Percentiles rank a stretch among this genome's conserved stretches.
These are phyloP conservation scores for Alligator mississippiensis DNA, from an alignment of 2,113 vertebrate species.

Conservation along the genomic window DNA sequence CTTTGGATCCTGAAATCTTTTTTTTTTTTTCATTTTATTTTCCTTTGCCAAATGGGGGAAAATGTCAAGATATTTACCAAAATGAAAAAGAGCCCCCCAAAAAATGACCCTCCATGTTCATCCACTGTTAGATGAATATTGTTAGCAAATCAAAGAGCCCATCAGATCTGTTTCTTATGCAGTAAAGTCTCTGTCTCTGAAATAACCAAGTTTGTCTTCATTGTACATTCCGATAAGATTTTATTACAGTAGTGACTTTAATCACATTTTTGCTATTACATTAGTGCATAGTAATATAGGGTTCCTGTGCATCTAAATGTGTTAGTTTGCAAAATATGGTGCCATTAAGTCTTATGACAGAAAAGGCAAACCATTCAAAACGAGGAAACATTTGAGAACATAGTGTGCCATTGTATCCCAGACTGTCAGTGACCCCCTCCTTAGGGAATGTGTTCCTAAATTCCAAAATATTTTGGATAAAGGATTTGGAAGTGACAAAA, in stretches of 20 bases:
- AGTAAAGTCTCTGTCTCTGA: slow-evolving; percentile 71
- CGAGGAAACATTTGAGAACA: background rate
- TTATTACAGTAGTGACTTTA: slow-evolving; percentile 74
- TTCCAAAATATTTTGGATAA: background rate
- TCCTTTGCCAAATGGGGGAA: slow-evolving; percentile 27
- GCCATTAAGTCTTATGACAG: slow-evolving; percentile 66
- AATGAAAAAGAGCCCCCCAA: background rate
- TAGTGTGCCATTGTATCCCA: background rate
- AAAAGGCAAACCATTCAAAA: background rate
- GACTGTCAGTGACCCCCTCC: background rate
- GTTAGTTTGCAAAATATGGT: slow-evolving; percentile 64
- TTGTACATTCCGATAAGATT: slow-evolving; percentile 75
- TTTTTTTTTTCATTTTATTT: slow-evolving; percentile 47
- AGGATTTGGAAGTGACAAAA: background rate
- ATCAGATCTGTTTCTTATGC: slow-evolving; percentile 70
- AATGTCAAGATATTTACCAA: background rate
- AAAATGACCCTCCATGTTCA: slow-evolving; percentile 19
- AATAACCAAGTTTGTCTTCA: slow-evolving; percentile 75
- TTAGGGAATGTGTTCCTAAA: background rate
- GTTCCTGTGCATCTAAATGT: slow-evolving; percentile 62
- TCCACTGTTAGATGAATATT: slow-evolving; percentile 50
- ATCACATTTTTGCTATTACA: slow-evolving; percentile 74
- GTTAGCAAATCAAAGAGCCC: slow-evolving; percentile 54
- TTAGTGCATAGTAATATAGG: slow-evolving; percentile 64
- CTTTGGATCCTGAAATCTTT: slow-evolving; percentile 44